Conservation (phyloP, 1,140 invertebrate genomes). For the Kradibia gibbosae region DNA sequence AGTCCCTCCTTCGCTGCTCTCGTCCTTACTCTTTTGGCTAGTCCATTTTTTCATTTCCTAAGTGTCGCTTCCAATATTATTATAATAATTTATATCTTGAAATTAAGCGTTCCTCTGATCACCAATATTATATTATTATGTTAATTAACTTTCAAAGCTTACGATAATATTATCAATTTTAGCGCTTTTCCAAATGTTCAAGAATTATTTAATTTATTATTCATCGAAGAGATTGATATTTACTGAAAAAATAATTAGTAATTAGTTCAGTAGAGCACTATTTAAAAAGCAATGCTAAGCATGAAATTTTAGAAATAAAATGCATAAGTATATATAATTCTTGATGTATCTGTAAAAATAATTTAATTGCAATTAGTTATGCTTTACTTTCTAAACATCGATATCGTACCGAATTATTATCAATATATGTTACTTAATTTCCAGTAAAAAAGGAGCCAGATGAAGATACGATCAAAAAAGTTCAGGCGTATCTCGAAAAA, state of each 20-base stretch:
- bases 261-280: too few species aligned
- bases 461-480: constrained; percentile 58
- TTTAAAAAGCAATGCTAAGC: too few species aligned
- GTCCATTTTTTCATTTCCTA: not conserved
- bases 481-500: constrained; percentile 62
- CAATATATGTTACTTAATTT: constrained; percentile 13
- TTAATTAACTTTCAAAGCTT: too few species aligned
- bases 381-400: too few species aligned
- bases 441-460: constrained; percentile 52
- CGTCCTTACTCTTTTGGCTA: not conserved
- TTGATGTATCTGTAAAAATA: not conserved
- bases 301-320: too few species aligned
- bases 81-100: not conserved
- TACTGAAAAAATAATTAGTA: too few species aligned
- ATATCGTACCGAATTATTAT: not conserved
- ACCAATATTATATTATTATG: too few species aligned
- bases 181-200: too few species aligned
- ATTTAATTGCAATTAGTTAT: not conserved
- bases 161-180: too few species aligned
- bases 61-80: not conserved
- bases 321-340: not conserved
- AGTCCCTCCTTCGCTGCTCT: not conserved
- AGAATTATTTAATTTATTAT: too few species aligned
- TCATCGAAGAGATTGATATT: too few species aligned
- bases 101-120: too few species aligned